phyloP scores from a whole-genome alignment of 2,888 invertebrate species.

The Epirrhoe alternata region DNA sequence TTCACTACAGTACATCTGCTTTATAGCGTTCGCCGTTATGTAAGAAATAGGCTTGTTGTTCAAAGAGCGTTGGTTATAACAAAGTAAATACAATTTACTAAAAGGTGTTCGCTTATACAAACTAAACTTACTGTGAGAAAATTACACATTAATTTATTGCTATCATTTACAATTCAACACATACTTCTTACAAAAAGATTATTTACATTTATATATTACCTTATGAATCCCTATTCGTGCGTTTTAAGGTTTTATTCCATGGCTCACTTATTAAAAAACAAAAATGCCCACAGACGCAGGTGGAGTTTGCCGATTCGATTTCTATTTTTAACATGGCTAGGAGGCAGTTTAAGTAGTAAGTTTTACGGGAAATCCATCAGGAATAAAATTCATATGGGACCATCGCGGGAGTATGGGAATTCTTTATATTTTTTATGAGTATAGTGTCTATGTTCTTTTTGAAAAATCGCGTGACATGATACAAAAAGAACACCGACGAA shows the following conservation, averaged over 20 bases:
- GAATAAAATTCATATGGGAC: no score
- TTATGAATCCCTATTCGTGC: slow-evolving; percentile 62
- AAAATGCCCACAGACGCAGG: no score
- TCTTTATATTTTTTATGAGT: no score
- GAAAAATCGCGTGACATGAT: no score
- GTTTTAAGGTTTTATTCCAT: slow-evolving; percentile 56
- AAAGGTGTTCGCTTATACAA: slow-evolving; percentile 28
- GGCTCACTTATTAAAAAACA: neutral
- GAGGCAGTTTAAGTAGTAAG: no score
- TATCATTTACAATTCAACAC: slow-evolving; percentile 43
- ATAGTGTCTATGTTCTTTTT: no score
- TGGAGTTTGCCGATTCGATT: no score
- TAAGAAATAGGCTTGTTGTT: neutral
- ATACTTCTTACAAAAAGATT: slow-evolving; percentile 68
- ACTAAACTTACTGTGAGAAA: slow-evolving; percentile 36
- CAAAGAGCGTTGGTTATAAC: neutral
- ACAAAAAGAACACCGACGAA: no score
- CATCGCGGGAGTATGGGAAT: no score
- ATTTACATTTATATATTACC: slow-evolving; percentile 48
- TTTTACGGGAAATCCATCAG: no score
- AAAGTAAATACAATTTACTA: slow-evolving; percentile 30
- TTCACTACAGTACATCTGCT: no score
- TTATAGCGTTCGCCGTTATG: neutral
- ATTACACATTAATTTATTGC: slow-evolving; percentile 43
- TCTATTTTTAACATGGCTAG: no score